Evolutionary conservation across 2,113 vertebrate species (phyloP), one percentile per base, ranked within the genome.

Genomic region (Gobius niger): DNA sequence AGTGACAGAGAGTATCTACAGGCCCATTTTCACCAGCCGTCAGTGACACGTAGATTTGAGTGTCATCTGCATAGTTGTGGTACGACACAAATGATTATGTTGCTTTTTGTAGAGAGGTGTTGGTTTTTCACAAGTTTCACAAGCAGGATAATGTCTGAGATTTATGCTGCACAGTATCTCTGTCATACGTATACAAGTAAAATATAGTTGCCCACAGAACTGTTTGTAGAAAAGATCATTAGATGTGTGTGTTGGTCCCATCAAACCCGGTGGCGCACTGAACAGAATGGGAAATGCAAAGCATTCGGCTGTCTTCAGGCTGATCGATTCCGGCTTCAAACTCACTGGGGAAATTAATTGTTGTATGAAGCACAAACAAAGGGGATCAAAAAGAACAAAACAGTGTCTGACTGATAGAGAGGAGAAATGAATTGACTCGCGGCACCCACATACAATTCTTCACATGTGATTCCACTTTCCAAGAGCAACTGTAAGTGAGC

Each of bases 291-390:
- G 68, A 74, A 73, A 80, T 78, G 73, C 70, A 83, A 77, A 83
- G 59, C 56, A 42, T 6, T 65, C 63, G 49, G 63, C 70, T 72
- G 71, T 56, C 70, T 76, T 40, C 7, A 81, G 69, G 65, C 73
- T 68, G 84, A 91, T 91, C 85, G 79, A 90, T 90, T 79, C 73
- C 44, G 72, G 71, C 66, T 81, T 73, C 70, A 72, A 70, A 72
- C 86, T 89, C 85, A 76, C 85, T 52, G 73, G 84, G 88, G 86
- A 88, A 90, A 91, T 90, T 71, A 84, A 84, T 86, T 81, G 84
- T 77, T 52, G 63, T 82, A 78, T 83, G 76, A 86, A 88, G 73
- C 83, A 66, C 74, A 89, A 85, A 89, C 78, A 83, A 84, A 76
- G 71, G 68, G 59, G 70, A 68, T 71, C 66, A 77, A 83, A 57